phyloP scores from a whole-genome alignment of 2,113 vertebrate species.

The Terrapene triunguis region DNA sequence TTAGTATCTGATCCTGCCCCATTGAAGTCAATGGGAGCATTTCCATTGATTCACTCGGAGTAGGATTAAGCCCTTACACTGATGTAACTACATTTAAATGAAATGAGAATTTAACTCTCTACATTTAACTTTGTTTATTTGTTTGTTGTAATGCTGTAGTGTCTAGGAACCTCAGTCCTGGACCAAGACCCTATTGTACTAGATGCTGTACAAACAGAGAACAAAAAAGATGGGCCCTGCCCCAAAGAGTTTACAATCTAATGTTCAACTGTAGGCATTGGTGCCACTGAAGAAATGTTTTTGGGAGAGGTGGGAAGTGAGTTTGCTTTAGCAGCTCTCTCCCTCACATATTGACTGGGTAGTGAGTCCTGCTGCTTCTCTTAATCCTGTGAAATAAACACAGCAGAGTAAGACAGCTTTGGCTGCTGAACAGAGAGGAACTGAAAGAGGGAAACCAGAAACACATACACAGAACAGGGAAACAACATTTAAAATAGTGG shows the following conservation, averaged over 20 bases:
- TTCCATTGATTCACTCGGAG: background rate
- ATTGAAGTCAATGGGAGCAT: background rate
- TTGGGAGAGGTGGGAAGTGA: background rate
- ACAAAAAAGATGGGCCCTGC: background rate
- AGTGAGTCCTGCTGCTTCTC: background rate
- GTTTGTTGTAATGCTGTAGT: background rate
- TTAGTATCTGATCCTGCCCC: background rate
- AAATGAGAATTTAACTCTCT: background rate
- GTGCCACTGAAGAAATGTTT: background rate
- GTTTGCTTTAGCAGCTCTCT: background rate
- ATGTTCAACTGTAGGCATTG: background rate
- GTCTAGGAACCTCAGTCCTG: background rate
- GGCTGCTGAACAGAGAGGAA: constrained; percentile 40
- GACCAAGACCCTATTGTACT: background rate
- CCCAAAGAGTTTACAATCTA: background rate
- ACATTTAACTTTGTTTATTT: background rate
- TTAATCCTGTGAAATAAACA: constrained; percentile 29
- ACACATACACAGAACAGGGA: background rate
- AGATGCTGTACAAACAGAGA: background rate
- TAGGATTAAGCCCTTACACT: background rate
- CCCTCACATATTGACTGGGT: background rate
- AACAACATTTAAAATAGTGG: background rate
- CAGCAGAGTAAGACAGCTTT: background rate
- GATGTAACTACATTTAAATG: background rate
- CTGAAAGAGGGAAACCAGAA: constrained; percentile 19